A percentile compares a stretch with the other conserved stretches of the same genome.
Evolutionary conservation across 1,140 invertebrate genomes (phyloP).

Genomic region (Alviniconcha marisindica): DNA sequence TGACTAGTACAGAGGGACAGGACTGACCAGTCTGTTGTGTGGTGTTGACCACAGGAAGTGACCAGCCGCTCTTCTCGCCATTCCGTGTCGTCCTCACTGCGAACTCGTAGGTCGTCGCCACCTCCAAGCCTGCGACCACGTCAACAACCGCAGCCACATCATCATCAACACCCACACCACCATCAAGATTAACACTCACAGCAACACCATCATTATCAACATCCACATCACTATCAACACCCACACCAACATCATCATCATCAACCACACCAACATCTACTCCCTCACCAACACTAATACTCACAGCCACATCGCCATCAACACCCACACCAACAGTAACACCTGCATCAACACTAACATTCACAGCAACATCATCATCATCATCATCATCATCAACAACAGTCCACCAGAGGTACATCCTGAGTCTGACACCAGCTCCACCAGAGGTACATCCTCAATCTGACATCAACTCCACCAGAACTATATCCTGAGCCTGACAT

Average conservation of each 20-base stretch:
- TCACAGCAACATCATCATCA: slow-evolving; percentile 13
- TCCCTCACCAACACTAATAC: slow-evolving; percentile 39
- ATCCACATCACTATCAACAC: slow-evolving; percentile 28
- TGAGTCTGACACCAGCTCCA: too few relatives aligned
- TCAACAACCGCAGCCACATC: neutral
- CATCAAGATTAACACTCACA: slow-evolving; percentile 35
- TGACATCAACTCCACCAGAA: too few relatives aligned
- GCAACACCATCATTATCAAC: slow-evolving; percentile 39
- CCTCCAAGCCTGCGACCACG: slow-evolving; percentile 33
- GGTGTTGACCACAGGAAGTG: slow-evolving; percentile 92
- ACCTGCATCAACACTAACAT: slow-evolving; percentile 1
- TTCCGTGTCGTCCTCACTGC: slow-evolving; percentile 93
- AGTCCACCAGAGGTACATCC: too few relatives aligned
- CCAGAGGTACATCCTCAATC: too few relatives aligned
- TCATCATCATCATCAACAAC: neutral
- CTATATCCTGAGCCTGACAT: too few relatives aligned
- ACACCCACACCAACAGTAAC: neutral
- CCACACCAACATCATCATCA: slow-evolving; percentile 36
- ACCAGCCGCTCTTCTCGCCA: slow-evolving; percentile 90
- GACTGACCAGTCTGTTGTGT: slow-evolving; percentile 84
- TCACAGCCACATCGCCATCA: slow-evolving; percentile 3
- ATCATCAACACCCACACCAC: slow-evolving; percentile 3
- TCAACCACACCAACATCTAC: slow-evolving; percentile 39
- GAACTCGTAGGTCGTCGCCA: slow-evolving; percentile 87
- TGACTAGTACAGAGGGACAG: neutral